Evolutionary conservation across 2,888 invertebrate species (phyloP), one percentile per base, ranked within the genome.

Genomic region (Drosophila lutescens): DNA sequence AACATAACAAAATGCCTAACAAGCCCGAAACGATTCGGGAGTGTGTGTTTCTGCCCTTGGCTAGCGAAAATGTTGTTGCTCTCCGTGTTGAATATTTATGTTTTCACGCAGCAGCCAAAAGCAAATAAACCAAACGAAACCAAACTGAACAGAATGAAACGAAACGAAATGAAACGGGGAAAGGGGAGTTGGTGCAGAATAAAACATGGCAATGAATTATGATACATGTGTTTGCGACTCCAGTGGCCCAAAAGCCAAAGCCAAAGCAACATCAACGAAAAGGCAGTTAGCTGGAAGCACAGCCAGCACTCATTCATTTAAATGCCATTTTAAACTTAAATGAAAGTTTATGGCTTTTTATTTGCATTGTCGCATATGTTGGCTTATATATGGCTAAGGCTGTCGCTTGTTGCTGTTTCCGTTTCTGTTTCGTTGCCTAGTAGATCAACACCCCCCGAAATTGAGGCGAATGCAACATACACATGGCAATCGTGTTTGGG

Each of bases 241-340:
- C 51, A 54, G 49, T 66, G 49, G 32, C 50, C 58, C 54, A 15
- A 43, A 40, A 71, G 54, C 55, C 57, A 51, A 49, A 34, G 50
- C 44, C 60, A 58, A 36, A 26, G 17, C 8, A 34, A 55, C 20
- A 23, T 34, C 23, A 41, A 46, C 50, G 34, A 63, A 53, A 69
- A 53, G 51, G 61, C 62, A 55, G 62, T 70, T 73, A 51, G 58
- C 59, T 53, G 53, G 61, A 62, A 30, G 36, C 53, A 47, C 47
- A 38, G 56, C 43, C 36, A 44, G 41, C 80, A 83, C 88, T 89
- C 90, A 88, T 90, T 90, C 90, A 90, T 90, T 90, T 89, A 89
- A 89, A 89, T 90, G 90, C 81, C 89, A 86, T 90, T 90, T 90
- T 90, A 89, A 90, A 89, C 86, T 89, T 85, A 90, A 90, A 90